Conservation (phyloP, 2,113 vertebrate species). For the Oriolus oriolus region DNA sequence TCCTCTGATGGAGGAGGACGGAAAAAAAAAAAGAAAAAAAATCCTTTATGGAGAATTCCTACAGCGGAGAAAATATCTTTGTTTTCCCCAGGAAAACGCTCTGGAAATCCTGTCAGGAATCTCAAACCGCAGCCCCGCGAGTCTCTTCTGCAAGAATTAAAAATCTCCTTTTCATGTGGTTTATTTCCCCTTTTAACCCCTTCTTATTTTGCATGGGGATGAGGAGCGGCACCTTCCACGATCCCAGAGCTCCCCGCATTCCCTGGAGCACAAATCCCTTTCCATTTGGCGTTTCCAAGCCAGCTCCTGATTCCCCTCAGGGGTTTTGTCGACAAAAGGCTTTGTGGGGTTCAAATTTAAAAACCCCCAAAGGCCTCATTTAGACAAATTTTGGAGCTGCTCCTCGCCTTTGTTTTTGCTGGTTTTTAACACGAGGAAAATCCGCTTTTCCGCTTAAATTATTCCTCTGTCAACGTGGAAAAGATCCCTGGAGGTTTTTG, state of each 20-base stretch:
- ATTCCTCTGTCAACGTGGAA: too few relatives aligned
- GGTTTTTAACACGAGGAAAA: background rate
- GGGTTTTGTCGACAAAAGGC: background rate
- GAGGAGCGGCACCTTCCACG: background rate
- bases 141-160: background rate
- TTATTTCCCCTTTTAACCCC: background rate
- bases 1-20: background rate
- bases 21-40: background rate
- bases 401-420: background rate
- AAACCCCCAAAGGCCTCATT: background rate
- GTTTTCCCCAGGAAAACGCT: background rate
- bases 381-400: background rate
- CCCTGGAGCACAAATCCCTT: background rate
- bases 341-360: background rate
- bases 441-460: background rate
- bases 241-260: background rate
- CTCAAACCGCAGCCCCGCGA: background rate
- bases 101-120: background rate
- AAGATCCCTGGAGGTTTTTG: background rate
- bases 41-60: background rate
- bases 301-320: background rate
- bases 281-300: background rate
- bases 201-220: background rate
- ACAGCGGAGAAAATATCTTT: background rate
- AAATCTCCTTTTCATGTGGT: background rate